Conservation (phyloP, 2,113 vertebrate genomes). For the Nibea albiflora region DNA sequence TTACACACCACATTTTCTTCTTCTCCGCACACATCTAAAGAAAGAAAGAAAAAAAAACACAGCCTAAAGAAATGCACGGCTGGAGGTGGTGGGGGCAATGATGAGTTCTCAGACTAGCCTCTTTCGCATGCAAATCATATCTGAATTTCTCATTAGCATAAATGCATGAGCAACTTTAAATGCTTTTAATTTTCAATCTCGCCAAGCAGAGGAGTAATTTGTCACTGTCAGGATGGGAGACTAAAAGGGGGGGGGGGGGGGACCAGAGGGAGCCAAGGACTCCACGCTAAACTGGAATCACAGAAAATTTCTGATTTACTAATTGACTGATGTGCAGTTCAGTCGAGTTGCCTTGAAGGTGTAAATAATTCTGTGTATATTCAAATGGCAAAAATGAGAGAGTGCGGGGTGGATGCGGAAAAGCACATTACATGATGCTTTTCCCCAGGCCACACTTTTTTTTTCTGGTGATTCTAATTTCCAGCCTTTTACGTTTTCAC, state of each 20-base stretch:
- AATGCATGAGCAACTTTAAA: constrained; percentile 99
- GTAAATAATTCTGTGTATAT: constrained; percentile 97
- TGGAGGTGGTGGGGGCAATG: constrained; percentile 85
- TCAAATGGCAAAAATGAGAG: constrained; percentile 85
- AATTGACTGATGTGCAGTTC: constrained; percentile 99
- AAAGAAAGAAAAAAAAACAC: constrained; percentile 82
- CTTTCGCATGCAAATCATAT: constrained; percentile 99
- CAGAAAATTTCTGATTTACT: constrained; percentile 99
- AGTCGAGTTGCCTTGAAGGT: constrained; percentile 96
- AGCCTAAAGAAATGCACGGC: constrained; percentile 89
- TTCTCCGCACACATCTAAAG: constrained; percentile 63
- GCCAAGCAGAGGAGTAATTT: constrained; percentile 99
- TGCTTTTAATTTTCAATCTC: constrained; percentile 99
- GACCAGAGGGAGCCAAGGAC: constrained; percentile 91
- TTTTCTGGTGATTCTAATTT: constrained; percentile 75
- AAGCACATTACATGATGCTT: constrained; percentile 75
- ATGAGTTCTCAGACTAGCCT: constrained; percentile 98
- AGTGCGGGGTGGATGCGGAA: constrained; percentile 73
- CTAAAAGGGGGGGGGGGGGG: constrained; percentile 90
- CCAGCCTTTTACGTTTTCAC: constrained; percentile 62
- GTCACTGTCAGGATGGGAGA: constrained; percentile 99
- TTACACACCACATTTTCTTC: constrained; percentile 62
- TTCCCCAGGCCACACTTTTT: constrained; percentile 74
- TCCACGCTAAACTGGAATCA: constrained; percentile 98
- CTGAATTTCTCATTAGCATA: constrained; percentile 99